Conservation (phyloP, 2,888 invertebrate genomes). For the Subacronicta megacephala region DNA sequence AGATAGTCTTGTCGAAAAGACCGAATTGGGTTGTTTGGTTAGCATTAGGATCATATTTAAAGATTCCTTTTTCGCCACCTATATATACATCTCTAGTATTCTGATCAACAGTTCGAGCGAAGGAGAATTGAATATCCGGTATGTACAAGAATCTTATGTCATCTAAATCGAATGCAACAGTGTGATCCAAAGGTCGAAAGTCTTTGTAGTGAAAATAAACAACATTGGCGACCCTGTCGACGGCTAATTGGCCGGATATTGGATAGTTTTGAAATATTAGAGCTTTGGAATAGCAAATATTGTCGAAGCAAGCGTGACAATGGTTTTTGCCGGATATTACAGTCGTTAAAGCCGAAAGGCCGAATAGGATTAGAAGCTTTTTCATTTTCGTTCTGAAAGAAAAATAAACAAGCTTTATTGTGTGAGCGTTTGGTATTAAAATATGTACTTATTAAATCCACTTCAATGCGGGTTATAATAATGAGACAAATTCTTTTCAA, state of each 20-base stretch:
- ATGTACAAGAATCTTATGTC: constrained; percentile 64
- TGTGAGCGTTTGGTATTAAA: constrained; percentile 24
- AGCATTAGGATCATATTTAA: constrained; percentile 64
- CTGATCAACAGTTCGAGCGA: constrained; percentile 75
- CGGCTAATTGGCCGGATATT: constrained; percentile 75
- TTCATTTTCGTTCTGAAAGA: constrained; percentile 59
- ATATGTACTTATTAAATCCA: not conserved
- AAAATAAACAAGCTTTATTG: constrained; percentile 37
- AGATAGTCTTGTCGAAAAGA: constrained; percentile 71
- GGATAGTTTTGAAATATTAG: constrained; percentile 66
- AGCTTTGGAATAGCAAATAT: constrained; percentile 71
- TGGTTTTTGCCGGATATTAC: constrained; percentile 41
- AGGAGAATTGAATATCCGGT: constrained; percentile 71
- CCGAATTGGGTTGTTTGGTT: constrained; percentile 64
- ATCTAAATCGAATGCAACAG: constrained; percentile 72
- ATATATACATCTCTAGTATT: constrained; percentile 69
- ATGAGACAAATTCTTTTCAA: no score
- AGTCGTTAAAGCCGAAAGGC: constrained; percentile 34
- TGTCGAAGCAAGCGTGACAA: constrained; percentile 77
- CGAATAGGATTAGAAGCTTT: constrained; percentile 42
- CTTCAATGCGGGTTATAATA: not conserved
- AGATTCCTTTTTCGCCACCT: constrained; percentile 72
- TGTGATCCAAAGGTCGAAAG: constrained; percentile 62
- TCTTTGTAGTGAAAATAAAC: constrained; percentile 77
- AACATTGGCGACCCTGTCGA: constrained; percentile 71